Conservation (phyloP, 2,888 invertebrate species). For the Trissoscelio sp. region DNA sequence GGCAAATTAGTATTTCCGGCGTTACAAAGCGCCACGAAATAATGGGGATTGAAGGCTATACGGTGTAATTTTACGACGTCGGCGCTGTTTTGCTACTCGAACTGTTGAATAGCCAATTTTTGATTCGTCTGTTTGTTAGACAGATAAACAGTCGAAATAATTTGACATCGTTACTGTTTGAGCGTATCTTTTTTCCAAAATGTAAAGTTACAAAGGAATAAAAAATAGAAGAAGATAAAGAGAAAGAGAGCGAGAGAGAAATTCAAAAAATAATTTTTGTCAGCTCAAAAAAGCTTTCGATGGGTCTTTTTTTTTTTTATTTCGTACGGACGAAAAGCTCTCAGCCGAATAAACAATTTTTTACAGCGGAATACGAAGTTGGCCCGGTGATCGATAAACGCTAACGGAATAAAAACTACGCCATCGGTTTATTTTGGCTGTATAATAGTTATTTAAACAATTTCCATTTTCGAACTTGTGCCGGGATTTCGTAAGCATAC, state of each 20-base stretch:
- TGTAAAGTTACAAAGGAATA: neutral
- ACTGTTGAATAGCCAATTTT: conserved; percentile 28
- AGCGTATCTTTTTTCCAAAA: neutral
- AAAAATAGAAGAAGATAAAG: neutral
- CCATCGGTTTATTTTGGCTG: conserved; percentile 52
- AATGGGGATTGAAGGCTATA: conserved; percentile 41
- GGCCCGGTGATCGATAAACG: conserved; percentile 75
- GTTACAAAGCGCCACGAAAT: conserved; percentile 47
- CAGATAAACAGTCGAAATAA: conserved; percentile 25
- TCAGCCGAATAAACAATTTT: conserved; percentile 42
- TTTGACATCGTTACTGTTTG: neutral
- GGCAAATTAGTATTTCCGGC: conserved; percentile 48
- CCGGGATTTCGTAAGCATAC: neutral
- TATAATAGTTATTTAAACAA: conserved; percentile 53
- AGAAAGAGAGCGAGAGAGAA: neutral
- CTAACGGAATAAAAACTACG: conserved; percentile 74
- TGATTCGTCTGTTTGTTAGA: conserved; percentile 6
- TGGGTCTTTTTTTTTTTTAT: neutral
- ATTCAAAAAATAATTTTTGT: conserved; percentile 21
- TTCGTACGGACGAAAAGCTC: conserved; percentile 20
- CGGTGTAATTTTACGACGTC: conserved; percentile 32
- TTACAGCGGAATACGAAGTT: conserved; percentile 56
- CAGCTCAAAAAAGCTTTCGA: conserved; percentile 6
- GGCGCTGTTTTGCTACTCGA: conserved; percentile 8
- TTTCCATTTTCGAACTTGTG: neutral